Evolutionary conservation across 2,888 invertebrate genomes (phyloP), one percentile per base, ranked within the genome.

Genomic region (Agrotis segetum): DNA sequence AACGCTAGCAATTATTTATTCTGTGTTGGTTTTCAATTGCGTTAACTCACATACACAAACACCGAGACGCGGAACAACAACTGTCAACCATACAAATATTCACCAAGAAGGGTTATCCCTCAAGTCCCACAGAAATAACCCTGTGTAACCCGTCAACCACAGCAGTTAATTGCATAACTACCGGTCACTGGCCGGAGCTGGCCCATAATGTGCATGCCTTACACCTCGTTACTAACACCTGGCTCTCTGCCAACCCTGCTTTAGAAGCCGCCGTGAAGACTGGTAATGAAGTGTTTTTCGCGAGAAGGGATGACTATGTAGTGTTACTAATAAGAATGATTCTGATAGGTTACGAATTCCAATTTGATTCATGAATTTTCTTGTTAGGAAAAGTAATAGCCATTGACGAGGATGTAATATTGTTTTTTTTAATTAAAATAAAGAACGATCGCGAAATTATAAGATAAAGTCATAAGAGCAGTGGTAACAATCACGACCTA

Each of bases 161-260:
- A 66, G 5, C 19, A n/a, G 19, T 58, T 46, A 63, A 73, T 79
- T 78, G 59, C 80, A 82, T 82, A 72, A 68, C 67, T 9, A 50
- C 6, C 74, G 80, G 82, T 67, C 80, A 62, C 14, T 70, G 82
- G 50, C 79, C 79, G 49, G 44, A 3, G 62, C 46, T 59, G 44
- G 21, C 63, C 74, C 77, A 63, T 66, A 50, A 24, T 46, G 24
- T 17, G 64, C 64, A 82, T 64, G n/a, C 66, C 49, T 60, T n/a
- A 7, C 73, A 78, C 74, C 70, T 74, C 69, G 63, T 66, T 58
- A 64, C 53, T n/a, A 44, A 61, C 81, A 77, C 79, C 78, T 80
- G 80, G 79, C 82, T 16, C 3, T 0, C 82, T 67, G 82, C 80
- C 80, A 82, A 67, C 61, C 67, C 64, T 56, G 53, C 56, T 77